Percentiles rank a stretch among this genome's conserved stretches.
Evolutionary conservation across 2,888 invertebrate species (phyloP).

Genomic region (Cremastobaeus sp.): DNA sequence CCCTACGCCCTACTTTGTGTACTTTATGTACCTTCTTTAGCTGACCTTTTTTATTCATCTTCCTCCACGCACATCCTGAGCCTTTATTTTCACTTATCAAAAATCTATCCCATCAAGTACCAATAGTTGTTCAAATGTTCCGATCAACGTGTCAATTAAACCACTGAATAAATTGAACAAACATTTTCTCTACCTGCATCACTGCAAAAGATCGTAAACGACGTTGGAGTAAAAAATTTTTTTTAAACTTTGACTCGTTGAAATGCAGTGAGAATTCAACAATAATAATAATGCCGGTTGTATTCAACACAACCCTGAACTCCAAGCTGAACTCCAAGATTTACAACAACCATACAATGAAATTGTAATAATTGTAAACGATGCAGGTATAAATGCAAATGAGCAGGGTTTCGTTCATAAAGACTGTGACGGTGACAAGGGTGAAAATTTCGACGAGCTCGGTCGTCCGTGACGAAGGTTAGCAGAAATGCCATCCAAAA

Average conservation of each 20-base stretch:
- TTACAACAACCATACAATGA: too few relatives aligned
- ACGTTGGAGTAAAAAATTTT: too few relatives aligned
- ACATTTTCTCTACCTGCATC: too few relatives aligned
- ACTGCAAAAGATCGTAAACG: too few relatives aligned
- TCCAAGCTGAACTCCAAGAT: background rate
- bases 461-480: constrained; percentile 23
- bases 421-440: constrained; percentile 32
- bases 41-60: constrained; percentile 57
- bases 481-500: constrained; percentile 28
- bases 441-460: constrained; percentile 33
- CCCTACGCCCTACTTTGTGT: constrained; percentile 59
- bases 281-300: too few relatives aligned
- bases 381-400: constrained; percentile 1
- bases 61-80: constrained; percentile 49
- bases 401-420: constrained; percentile 41
- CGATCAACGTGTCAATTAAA: constrained; percentile 39
- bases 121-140: too few relatives aligned
- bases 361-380: too few relatives aligned
- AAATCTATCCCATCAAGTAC: too few relatives aligned
- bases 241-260: too few relatives aligned
- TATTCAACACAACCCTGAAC: too few relatives aligned
- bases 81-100: constrained; percentile 56
- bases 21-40: too few relatives aligned
- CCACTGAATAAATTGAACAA: constrained; percentile 31
- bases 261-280: too few relatives aligned